Percentiles rank a stretch among this genome's conserved stretches.
Conservation (phyloP, 2,113 vertebrate genomes). For the Numenius arquata region DNA sequence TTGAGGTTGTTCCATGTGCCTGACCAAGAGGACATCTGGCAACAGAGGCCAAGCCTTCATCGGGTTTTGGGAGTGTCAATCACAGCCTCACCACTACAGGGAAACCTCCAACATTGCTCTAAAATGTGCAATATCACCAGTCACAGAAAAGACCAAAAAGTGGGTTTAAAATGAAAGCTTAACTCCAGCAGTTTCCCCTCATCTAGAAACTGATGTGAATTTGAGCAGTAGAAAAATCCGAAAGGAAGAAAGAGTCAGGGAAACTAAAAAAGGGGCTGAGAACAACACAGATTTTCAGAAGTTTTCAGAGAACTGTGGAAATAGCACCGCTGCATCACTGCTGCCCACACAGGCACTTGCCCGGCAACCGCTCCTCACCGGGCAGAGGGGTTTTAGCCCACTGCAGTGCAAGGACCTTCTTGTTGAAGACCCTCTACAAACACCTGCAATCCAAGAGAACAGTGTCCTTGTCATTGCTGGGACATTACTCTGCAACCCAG, state of each 20-base stretch:
- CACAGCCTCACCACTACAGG: not conserved
- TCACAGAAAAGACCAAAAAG: not conserved
- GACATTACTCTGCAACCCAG: not conserved
- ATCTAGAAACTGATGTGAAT: not conserved
- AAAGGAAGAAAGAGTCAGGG: not conserved
- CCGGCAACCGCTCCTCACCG: not conserved
- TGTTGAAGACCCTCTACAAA: not conserved
- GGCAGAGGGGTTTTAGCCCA: not conserved
- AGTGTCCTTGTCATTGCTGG: not conserved
- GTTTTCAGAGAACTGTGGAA: not conserved
- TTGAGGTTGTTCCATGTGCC: not conserved
- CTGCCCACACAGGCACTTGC: not conserved
- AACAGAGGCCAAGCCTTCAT: not conserved
- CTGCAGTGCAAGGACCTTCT: rapidly evolving
- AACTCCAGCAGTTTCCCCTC: not conserved
- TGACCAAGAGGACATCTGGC: not conserved
- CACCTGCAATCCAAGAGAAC: not conserved
- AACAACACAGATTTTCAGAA: not conserved
- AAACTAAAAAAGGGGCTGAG: not conserved
- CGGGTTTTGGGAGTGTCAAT: not conserved
- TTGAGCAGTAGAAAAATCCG: not conserved
- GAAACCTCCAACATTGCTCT: not conserved
- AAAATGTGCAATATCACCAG: not conserved
- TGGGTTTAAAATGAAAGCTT: not conserved
- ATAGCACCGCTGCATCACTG: not conserved